Base-by-base conservation (phyloP, 2,797 vertebrate species). In the Mormyrops attenuatus region DNA sequence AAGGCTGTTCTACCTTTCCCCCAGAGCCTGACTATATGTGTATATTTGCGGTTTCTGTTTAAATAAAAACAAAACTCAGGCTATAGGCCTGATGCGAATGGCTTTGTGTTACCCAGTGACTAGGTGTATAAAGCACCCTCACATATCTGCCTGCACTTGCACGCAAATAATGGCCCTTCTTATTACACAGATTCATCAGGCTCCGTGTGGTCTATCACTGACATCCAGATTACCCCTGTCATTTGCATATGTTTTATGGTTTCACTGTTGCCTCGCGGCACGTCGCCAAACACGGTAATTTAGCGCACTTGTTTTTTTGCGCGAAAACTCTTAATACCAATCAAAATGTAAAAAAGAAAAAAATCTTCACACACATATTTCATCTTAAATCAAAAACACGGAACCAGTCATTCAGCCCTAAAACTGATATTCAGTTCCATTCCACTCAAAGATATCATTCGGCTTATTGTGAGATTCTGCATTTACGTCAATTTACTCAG, bases 151-250 rank as follows among this genome's bases (percentile, higher is more conserved):
- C 50, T 41, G 50, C 41, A 34, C 66, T 85, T 77, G 85, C 66
- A 85, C 15, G 34, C 60, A 44, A 63, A 77, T 89, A 89, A 87
- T 87, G 66, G 30, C 89, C 85, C 85, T 77, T 26, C 47, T 89
- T 77, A 89, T 87, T 89, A 84, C 69, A 86, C 85, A 77, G 49
- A 89, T 77, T 66, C 63, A 89, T 87, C 89, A 77, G 63, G 30
- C n/a, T 17, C 49, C 38, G 30, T 26, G 50, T 77, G 89, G n/a
- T 55, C 89, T 77, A 87, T 89, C 85, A 57, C 63, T 89, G 60
- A 89, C 85, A 89, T n/a, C 49, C 85, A 89, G 85, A 87, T 87
- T 87, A 89, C 44, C 85, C 30, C 85, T 89, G 73, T 57, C 89
- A 89, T 63, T 57, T 55, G 47, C 60, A 87, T 53, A 89, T 47